phyloP scores from a whole-genome alignment of 2,888 invertebrate species.

The Coelogynopora nodosa region DNA sequence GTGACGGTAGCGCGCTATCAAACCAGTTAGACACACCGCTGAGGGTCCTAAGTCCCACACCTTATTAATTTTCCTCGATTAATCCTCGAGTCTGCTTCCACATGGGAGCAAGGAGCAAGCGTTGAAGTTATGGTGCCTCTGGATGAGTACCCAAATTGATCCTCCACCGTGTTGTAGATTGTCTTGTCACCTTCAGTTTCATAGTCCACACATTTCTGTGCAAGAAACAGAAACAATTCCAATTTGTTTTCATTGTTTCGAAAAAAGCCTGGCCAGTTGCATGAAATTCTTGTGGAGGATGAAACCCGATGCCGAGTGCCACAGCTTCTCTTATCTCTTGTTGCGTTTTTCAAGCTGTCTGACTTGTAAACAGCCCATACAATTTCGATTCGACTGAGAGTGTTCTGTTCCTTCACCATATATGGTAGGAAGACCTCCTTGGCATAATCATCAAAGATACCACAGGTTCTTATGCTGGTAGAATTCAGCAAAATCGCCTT shows the following conservation, averaged over 20 bases:
- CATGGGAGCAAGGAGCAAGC: slow-evolving; percentile 27
- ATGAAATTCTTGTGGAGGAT: slow-evolving; percentile 26
- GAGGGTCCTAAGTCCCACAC: too few species aligned
- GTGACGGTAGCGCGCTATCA: too few species aligned
- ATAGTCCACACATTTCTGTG: slow-evolving; percentile 36
- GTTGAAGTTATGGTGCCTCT: slow-evolving; percentile 1
- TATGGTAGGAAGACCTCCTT: too few species aligned
- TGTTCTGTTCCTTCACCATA: not conserved
- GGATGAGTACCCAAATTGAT: not conserved
- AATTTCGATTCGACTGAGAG: slow-evolving; percentile 33
- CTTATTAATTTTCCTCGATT: too few species aligned
- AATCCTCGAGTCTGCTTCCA: slow-evolving; percentile 3
- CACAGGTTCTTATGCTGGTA: too few species aligned
- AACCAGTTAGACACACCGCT: too few species aligned
- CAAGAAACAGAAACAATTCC: slow-evolving; percentile 39
- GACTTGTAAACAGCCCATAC: slow-evolving; percentile 41
- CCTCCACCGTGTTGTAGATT: slow-evolving; percentile 27
- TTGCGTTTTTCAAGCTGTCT: slow-evolving; percentile 41
- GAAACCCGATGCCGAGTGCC: slow-evolving; percentile 28
- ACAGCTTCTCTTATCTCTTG: slow-evolving; percentile 34
- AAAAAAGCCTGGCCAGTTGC: slow-evolving; percentile 44
- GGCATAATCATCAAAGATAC: too few species aligned
- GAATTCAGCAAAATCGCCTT: too few species aligned
- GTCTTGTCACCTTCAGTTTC: slow-evolving; percentile 38
- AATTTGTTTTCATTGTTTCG: slow-evolving; percentile 45